phyloP scores from a whole-genome alignment of 2,113 vertebrate species.

The Mirza zaza region DNA sequence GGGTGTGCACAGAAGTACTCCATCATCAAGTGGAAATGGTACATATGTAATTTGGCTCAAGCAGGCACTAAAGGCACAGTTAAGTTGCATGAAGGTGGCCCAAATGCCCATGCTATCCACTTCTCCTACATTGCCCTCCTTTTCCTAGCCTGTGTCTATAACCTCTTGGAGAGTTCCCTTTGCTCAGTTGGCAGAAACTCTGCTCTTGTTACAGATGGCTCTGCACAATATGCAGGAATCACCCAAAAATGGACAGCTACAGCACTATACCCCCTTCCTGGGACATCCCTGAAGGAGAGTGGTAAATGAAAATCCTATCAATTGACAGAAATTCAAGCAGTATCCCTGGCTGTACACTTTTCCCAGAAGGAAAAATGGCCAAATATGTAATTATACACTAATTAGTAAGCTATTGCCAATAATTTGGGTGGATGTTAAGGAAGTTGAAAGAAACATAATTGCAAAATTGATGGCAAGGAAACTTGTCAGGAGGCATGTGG shows the following conservation, averaged over 20 bases:
- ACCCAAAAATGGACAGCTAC: not conserved
- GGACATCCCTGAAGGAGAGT: not conserved
- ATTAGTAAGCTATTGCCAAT: not conserved
- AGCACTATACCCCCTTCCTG: not conserved
- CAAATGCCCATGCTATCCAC: not conserved
- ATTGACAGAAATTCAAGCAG: not conserved
- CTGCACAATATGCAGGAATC: not conserved
- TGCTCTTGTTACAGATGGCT: not conserved
- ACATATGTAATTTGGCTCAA: not conserved
- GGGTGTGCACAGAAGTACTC: not conserved
- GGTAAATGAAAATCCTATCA: not conserved
- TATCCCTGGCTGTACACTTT: not conserved
- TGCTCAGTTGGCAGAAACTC: not conserved
- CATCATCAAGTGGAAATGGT: not conserved
- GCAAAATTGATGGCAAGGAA: not conserved
- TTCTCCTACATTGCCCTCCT: no score
- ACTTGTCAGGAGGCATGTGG: not conserved
- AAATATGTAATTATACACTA: not conserved
- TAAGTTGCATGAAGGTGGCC: not conserved
- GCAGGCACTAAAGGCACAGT: no score
- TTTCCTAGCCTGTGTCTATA: not conserved
- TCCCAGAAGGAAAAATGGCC: not conserved
- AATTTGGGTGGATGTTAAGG: not conserved
- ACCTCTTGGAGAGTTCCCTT: not conserved
- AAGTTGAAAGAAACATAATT: not conserved